Evolutionary conservation across 2,113 vertebrate species (phyloP).

Genomic region (Irena cyanogastra): DNA sequence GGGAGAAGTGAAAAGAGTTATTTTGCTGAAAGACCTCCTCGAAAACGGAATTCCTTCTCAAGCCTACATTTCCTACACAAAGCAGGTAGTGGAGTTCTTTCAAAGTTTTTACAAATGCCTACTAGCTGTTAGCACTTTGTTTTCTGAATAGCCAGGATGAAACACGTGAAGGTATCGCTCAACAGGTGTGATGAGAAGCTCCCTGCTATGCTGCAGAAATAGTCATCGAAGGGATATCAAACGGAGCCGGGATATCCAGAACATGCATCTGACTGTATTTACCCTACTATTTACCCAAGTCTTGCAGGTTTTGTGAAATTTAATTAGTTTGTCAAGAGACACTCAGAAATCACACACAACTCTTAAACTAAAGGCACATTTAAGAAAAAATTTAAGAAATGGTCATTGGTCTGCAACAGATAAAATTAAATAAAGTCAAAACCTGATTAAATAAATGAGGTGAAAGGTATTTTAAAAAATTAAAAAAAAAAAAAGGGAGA

Average conservation of each 20-base stretch:
- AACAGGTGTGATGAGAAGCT: neutral
- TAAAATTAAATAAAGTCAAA: neutral
- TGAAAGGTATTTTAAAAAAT: neutral
- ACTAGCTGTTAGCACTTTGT: neutral
- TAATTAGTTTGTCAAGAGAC: neutral
- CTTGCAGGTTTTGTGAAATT: neutral
- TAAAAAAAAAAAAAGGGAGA: neutral
- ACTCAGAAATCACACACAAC: neutral
- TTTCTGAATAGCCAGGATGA: neutral
- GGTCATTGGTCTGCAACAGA: accelerated
- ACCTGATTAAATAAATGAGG: neutral
- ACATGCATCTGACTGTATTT: accelerated
- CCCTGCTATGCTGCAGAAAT: neutral
- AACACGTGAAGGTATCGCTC: neutral
- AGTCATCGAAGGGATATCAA: neutral
- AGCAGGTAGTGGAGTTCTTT: neutral
- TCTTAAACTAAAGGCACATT: neutral
- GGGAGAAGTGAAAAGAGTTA: neutral
- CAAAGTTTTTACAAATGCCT: neutral
- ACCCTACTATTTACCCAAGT: neutral
- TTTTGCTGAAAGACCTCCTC: neutral
- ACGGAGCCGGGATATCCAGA: neutral
- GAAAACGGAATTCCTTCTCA: neutral
- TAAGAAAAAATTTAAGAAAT: neutral
- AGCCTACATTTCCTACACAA: neutral